Base-by-base conservation (phyloP, 1,140 invertebrate species). In the Dendroctonus valens region DNA sequence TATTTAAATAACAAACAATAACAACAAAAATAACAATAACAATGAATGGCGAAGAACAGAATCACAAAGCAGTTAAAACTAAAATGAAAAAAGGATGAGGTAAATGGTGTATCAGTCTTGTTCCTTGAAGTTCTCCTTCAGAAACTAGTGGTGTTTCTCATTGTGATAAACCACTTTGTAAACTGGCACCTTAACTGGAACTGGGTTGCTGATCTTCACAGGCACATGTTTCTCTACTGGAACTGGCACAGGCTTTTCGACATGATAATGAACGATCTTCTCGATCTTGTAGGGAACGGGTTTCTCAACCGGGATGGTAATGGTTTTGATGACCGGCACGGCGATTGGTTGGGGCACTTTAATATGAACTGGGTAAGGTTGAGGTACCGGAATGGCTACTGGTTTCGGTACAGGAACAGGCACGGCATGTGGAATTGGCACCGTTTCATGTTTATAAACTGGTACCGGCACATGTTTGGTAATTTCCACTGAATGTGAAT, bases 101-200 rank as follows among this genome's bases (percentile, higher is more conserved):
- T 14, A 48, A 51, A n/a, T 37, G 50, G 51, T 63, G 50, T 64
- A 71, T 71, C 72, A 72, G 69, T 68, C 73, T 74, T 74, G 64
- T 61, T 42, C 66, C 60, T 66, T 67, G n/a, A 11, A 41, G 7
- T 9, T 11, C 9, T 7, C 15, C 37, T 6, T n/a, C 15, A 12
- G 11, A 14, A 50, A 65, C 12, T 50, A 62, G n/a, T 50, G 72
- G 57, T 75, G 73, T 61, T 78, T 77, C 65, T 71, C 75, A 64
- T 78, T 75, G 71, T 78, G 77, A 66, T 77, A 77, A 59, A 90
- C 82, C 57, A 87, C 86, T 72, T 89, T 90, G 73, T 89, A 87
- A 38, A 90, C 82, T 9, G 89, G 88, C 51, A 90, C 83, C 73
- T 89, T 88, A n/a, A 90, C 85, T 6, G 88, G 88, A 64, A 89